Evolutionary conservation across 2,888 invertebrate genomes (phyloP), one percentile per base, ranked within the genome.

Genomic region (Julus scandinavius): DNA sequence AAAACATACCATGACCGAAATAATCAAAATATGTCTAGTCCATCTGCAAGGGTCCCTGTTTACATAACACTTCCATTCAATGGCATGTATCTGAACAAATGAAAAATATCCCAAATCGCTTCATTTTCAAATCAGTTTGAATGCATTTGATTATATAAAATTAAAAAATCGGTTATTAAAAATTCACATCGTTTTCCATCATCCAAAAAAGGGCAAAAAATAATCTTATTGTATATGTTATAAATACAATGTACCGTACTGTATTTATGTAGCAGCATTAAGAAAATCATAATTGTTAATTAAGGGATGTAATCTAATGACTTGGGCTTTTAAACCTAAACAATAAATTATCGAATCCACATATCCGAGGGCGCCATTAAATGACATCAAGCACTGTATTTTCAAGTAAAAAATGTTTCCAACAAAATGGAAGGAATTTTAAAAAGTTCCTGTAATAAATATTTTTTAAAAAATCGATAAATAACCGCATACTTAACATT

Each of bases 91-190:
- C 17, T 54, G 54, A 15, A 54, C 54, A 54, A 9, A 17, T 9
- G 54, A 13, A 54, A 17, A 54, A 54, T 72, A 20, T 72, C 20
- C 63, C 20, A 72, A 72, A 72, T 20, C 20, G 20, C 7, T 63
- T n/a, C 58, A 63, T 6, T 63, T 63, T 63, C 58, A 20, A 72
- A 29, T 7, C n/a, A 72, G 20, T 29, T 5, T 20, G 20, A 72
- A 72, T n/a, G 17, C 58, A 63, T 45, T 45, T 20, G 20, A 29
- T 80, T 80, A 3, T 80, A 15, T 80, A 40, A 80, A 80, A 80
- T 80, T 72, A 29, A 72, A 63, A 63, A 63, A 63, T 63, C 63
- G 29, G 29, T 72, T 72, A 72, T 72, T 72, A 72, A 20, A 72
- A 72, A 20, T 29, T 20, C 72, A 38, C 38, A 15, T 15, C 13